Percentiles rank a stretch among this genome's conserved stretches.
phyloP scores from a whole-genome alignment of 1,140 invertebrate genomes.

The Penaeus indicus region DNA sequence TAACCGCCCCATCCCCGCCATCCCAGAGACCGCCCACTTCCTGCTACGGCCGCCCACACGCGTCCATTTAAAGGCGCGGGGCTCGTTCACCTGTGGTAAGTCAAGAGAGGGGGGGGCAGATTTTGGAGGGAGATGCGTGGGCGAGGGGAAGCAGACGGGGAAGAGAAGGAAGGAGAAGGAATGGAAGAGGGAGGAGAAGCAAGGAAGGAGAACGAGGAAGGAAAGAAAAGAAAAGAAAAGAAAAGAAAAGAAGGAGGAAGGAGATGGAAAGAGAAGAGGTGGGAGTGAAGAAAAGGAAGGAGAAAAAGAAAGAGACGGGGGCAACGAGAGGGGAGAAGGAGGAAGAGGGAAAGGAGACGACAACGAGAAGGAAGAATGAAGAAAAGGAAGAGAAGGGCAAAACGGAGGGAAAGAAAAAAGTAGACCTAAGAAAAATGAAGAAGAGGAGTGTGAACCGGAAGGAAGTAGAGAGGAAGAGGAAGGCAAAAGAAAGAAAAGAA shows the following conservation, averaged over 20 bases:
- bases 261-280: not conserved
- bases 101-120: constrained; percentile 1
- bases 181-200: no score
- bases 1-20: no score
- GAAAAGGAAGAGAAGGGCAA: no score
- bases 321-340: not conserved
- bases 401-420: not conserved
- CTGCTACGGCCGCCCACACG: no score
- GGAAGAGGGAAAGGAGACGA: not conserved
- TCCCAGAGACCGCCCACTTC: no score
- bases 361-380: not conserved
- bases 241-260: no score
- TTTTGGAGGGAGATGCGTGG: not conserved
- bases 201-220: no score
- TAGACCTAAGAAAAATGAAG: not conserved
- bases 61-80: no score
- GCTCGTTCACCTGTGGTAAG: no score
- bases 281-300: not conserved
- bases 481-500: not conserved
- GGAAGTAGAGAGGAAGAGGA: not conserved
- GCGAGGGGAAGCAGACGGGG: no score
- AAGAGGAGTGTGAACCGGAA: not conserved
- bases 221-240: no score
- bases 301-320: not conserved
- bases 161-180: not conserved